These are phyloP conservation scores for Malacoctenus gilli DNA, from an alignment of 2,797 vertebrate species.

Conservation along the genomic window DNA sequence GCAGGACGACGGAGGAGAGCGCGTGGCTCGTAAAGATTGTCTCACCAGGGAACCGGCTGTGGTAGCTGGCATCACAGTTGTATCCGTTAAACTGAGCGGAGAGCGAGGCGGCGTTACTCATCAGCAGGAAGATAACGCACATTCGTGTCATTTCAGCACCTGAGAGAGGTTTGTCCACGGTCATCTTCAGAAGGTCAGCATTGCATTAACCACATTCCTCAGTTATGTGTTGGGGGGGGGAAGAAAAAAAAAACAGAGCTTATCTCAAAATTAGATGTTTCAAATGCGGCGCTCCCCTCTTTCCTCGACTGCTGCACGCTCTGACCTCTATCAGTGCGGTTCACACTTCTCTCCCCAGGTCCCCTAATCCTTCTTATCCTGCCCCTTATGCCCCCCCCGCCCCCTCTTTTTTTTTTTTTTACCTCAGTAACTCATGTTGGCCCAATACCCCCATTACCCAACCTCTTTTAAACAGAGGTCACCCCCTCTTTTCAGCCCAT, in stretches of 20 bases:
- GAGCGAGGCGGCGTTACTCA: slow-evolving; percentile 80
- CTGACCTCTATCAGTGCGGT: slow-evolving; percentile 66
- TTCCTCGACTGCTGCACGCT: slow-evolving; percentile 27
- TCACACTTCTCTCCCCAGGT: slow-evolving; percentile 50
- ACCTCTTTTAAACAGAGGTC: slow-evolving; percentile 67
- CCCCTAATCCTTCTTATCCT: slow-evolving; percentile 64
- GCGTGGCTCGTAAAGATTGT: slow-evolving; percentile 9
- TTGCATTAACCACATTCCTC: slow-evolving; percentile 59
- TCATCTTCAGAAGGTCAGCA: slow-evolving; percentile 76
- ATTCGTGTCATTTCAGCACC: slow-evolving; percentile 89
- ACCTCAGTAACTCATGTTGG: slow-evolving; percentile 53
- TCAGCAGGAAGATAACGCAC: slow-evolving; percentile 88
- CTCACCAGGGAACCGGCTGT: slow-evolving; percentile 99
- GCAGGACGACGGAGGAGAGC: too few relatives aligned
- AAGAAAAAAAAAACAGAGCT: slow-evolving; percentile 40
- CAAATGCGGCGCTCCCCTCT: slow-evolving; percentile 43
- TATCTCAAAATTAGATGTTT: slow-evolving; percentile 51
- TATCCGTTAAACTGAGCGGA: slow-evolving; percentile 95
- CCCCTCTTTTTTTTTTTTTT: slow-evolving; percentile 39
- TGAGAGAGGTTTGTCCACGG: slow-evolving; percentile 61
- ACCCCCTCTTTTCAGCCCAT: slow-evolving; percentile 61
- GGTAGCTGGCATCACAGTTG: slow-evolving; percentile 94
- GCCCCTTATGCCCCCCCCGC: slow-evolving; percentile 36
- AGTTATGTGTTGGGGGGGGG: slow-evolving; percentile 30
- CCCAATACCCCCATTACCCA: slow-evolving; percentile 46